Evolutionary conservation across 2,888 invertebrate species (phyloP).

Genomic region (Perithous albicinctus): DNA sequence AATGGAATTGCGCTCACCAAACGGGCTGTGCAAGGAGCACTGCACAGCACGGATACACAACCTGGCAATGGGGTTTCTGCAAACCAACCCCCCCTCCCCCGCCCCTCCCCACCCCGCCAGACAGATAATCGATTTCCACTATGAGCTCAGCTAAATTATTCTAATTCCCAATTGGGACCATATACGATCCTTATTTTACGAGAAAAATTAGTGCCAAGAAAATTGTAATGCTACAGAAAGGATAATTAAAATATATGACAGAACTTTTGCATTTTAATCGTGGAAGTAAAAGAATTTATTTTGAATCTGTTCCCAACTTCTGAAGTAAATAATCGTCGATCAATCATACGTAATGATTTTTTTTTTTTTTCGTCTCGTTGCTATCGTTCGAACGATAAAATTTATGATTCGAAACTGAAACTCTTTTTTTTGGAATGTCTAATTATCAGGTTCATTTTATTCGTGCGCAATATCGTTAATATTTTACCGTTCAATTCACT

Average conservation of each 20-base stretch:
- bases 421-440: neutral
- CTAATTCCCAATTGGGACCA: slow-evolving; percentile 47
- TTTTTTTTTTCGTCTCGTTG: neutral
- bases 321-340: too few relatives aligned
- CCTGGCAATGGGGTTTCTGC: slow-evolving; percentile 27
- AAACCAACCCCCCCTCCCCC: too few relatives aligned
- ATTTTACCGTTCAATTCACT: neutral
- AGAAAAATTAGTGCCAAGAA: neutral
- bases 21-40: neutral
- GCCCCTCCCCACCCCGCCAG: too few relatives aligned
- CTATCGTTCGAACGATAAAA: neutral
- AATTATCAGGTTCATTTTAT: neutral
- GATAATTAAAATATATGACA: too few relatives aligned
- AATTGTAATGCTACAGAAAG: too few relatives aligned
- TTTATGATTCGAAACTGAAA: neutral
- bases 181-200: slow-evolving; percentile 8
- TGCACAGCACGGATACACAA: slow-evolving; percentile 28
- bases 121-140: slow-evolving; percentile 46
- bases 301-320: too few relatives aligned
- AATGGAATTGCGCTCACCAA: slow-evolving; percentile 72
- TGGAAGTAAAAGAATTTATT: too few relatives aligned
- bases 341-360: neutral
- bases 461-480: neutral
- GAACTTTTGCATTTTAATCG: too few relatives aligned
- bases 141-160: slow-evolving; percentile 48